Percentiles rank a stretch among this genome's conserved stretches.
Evolutionary conservation across 1,140 invertebrate genomes (phyloP).

Genomic region (Globodera rostochiensis): DNA sequence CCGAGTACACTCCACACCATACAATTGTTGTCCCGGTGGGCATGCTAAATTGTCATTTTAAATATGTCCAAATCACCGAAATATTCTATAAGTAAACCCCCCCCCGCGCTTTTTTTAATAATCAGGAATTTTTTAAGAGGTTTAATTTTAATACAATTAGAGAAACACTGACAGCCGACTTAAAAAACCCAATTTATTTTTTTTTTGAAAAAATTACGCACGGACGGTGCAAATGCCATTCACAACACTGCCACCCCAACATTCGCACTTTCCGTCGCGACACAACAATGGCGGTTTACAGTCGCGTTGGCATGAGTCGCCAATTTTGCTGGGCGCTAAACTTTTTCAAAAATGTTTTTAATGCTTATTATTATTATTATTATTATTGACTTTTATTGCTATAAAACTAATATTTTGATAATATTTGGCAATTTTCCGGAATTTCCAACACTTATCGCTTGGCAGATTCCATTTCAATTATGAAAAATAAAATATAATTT

Average conservation of each 20-base stretch:
- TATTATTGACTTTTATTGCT: too few species aligned
- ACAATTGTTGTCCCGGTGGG: slow-evolving; percentile 62
- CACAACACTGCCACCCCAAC: slow-evolving; percentile 64
- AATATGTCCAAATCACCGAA: too few species aligned
- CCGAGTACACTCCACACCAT: slow-evolving; percentile 62
- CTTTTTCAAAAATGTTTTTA: neutral
- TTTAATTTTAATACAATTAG: too few species aligned
- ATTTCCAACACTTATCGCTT: neutral
- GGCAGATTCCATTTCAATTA: slow-evolving; percentile 8
- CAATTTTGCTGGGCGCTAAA: slow-evolving; percentile 63
- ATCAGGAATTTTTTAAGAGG: neutral
- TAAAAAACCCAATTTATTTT: slow-evolving; percentile 27
- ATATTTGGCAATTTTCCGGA: neutral
- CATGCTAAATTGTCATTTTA: slow-evolving; percentile 56
- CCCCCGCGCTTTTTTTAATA: neutral
- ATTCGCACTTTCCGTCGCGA: slow-evolving; percentile 65
- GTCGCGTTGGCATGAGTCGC: slow-evolving; percentile 62
- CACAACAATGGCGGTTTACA: slow-evolving; percentile 64
- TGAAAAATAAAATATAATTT: slow-evolving; percentile 18
- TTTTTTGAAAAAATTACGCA: slow-evolving; percentile 42
- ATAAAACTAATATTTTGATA: slow-evolving; percentile 16
- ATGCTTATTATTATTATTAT: too few species aligned
- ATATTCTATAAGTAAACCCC: too few species aligned
- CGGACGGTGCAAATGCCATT: slow-evolving; percentile 63
- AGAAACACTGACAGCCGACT: neutral